A percentile compares a stretch with the other conserved stretches of the same genome.
Conservation (phyloP, 2,888 invertebrate genomes). For the Helobdella robusta region DNA sequence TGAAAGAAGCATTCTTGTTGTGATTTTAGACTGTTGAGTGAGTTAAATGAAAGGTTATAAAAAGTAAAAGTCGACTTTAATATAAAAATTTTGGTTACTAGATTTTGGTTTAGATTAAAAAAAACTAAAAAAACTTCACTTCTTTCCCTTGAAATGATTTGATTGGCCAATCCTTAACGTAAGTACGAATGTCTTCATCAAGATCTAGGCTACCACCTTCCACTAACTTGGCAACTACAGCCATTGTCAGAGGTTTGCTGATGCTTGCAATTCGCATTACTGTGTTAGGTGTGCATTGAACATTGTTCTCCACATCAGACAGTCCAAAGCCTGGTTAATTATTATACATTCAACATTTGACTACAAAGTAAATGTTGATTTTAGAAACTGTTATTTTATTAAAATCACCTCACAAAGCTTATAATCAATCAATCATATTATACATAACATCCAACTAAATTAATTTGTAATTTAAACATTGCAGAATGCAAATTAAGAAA, state of each 20-base stretch:
- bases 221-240: conserved; percentile 52
- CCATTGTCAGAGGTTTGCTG: conserved; percentile 55
- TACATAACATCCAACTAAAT: no score
- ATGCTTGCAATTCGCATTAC: conserved; percentile 58
- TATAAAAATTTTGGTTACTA: neutral
- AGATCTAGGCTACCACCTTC: conserved; percentile 54
- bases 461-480: no score
- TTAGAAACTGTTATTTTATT: neutral
- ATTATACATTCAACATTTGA: neutral
- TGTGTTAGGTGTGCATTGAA: conserved; percentile 49
- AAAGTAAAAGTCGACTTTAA: neutral
- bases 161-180: conserved; percentile 53
- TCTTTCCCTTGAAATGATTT: conserved; percentile 52
- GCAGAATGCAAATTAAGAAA: no score
- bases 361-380: neutral
- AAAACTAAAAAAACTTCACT: conserved; percentile 38
- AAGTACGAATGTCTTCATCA: conserved; percentile 53
- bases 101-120: neutral
- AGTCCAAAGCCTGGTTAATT: conserved; percentile 50
- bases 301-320: conserved; percentile 54
- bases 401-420: no score
- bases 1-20: conserved; percentile 53
- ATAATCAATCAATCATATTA: no score
- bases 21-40: conserved; percentile 50
- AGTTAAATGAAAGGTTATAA: neutral